These are phyloP conservation scores for Iguana delicatissima DNA, from an alignment of 2,797 vertebrate species.

Conservation along the genomic window DNA sequence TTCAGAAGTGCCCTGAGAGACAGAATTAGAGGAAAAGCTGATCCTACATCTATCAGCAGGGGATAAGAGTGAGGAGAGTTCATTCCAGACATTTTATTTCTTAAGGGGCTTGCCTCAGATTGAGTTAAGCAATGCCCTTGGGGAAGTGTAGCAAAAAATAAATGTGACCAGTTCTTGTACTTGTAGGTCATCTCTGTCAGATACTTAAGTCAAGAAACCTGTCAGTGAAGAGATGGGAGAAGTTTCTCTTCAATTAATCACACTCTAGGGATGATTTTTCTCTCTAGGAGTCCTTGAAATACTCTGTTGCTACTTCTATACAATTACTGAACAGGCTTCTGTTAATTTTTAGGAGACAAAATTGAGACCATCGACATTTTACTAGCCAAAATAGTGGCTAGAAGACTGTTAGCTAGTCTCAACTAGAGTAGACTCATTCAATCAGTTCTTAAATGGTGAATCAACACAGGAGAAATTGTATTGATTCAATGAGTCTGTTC, in stretches of 20 bases:
- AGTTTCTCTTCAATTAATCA: conserved; percentile 51
- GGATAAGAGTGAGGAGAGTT: not conserved
- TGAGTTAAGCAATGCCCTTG: conserved; percentile 28
- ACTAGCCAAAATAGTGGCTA: not conserved
- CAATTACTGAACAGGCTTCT: conserved; percentile 1
- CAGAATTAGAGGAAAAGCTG: not conserved
- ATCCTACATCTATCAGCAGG: conserved; percentile 11
- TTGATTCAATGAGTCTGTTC: too few species aligned
- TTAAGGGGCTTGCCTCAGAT: conserved; percentile 39
- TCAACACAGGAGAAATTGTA: too few species aligned
- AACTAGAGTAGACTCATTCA: too few species aligned
- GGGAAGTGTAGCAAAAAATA: conserved; percentile 47
- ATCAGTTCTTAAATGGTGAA: too few species aligned
- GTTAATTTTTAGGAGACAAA: not conserved
- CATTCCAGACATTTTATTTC: conserved; percentile 44
- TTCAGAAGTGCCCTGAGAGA: too few species aligned
- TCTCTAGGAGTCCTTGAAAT: conserved; percentile 32
- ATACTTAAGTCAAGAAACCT: conserved; percentile 41
- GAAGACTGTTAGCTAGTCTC: too few species aligned
- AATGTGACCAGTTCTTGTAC: conserved; percentile 40
- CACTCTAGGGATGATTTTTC: conserved; percentile 41
- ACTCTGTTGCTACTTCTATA: conserved; percentile 8
- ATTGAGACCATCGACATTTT: not conserved
- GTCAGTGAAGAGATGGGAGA: conserved; percentile 53
- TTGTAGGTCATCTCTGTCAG: conserved; percentile 57